phyloP scores from a whole-genome alignment of 2,113 vertebrate genomes.

The Anthoscopus minutus region DNA sequence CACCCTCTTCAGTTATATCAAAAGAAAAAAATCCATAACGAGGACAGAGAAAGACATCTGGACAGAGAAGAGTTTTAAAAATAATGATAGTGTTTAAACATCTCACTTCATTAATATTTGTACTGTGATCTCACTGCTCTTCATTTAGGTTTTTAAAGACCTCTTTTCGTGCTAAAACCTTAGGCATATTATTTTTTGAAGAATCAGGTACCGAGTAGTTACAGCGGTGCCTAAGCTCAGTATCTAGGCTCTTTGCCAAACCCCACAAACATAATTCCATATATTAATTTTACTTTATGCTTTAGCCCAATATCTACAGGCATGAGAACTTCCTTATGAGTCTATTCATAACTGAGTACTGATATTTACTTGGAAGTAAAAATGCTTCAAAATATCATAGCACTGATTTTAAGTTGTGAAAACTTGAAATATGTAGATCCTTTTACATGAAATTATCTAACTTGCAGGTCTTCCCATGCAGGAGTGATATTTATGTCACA shows the following conservation, averaged over 20 bases:
- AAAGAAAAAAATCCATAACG: background rate
- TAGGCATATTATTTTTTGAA: background rate
- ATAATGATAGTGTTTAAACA: background rate
- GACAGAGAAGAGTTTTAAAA: background rate
- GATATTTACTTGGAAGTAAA: background rate
- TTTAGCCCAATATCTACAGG: background rate
- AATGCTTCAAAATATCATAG: background rate
- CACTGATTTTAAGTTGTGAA: background rate
- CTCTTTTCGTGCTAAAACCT: background rate
- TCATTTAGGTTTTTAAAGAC: background rate
- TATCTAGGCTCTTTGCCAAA: background rate
- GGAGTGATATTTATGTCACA: background rate
- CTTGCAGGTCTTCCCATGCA: background rate
- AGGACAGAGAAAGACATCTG: background rate
- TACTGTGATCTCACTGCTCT: background rate
- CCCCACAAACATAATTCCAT: background rate
- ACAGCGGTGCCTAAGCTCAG: background rate
- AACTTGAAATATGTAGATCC: rapidly evolving
- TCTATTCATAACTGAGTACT: background rate
- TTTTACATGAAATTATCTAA: background rate
- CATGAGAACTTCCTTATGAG: background rate
- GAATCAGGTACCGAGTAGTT: background rate
- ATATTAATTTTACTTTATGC: background rate
- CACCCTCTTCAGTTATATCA: background rate
- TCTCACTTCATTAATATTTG: background rate